Conservation (phyloP, 2,888 invertebrate species). For the Drosophila prolongata region DNA sequence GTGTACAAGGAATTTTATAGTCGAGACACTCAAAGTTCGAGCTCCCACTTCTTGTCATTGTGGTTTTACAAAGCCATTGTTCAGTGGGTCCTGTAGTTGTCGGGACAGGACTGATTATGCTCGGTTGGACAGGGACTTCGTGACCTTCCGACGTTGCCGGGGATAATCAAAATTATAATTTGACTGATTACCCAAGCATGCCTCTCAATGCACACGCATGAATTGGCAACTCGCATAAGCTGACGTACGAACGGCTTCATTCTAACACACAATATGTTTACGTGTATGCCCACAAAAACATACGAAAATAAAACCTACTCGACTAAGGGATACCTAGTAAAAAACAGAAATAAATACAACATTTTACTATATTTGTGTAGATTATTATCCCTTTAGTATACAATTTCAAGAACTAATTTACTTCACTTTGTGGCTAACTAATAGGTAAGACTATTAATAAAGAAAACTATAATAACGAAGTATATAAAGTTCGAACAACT, state of each 20-base stretch:
- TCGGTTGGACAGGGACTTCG: conserved; percentile 74
- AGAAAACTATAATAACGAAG: too few species aligned
- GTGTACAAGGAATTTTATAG: conserved; percentile 12
- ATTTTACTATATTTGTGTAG: too few species aligned
- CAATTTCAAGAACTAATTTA: neutral
- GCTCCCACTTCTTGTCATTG: conserved; percentile 20
- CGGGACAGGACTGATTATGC: conserved; percentile 42
- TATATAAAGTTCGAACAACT: neutral
- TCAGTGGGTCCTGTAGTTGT: conserved; percentile 25
- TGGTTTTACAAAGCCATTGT: conserved; percentile 27
- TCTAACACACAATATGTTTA: conserved; percentile 47
- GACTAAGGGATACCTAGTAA: neutral
- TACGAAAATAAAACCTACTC: neutral
- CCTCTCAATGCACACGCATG: conserved; percentile 57
- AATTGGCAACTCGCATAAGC: conserved; percentile 44
- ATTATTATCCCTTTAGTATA: too few species aligned
- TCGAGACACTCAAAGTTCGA: neutral
- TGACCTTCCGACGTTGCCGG: conserved; percentile 83
- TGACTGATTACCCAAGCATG: conserved; percentile 82
- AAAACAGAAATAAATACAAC: neutral
- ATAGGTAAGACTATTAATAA: neutral
- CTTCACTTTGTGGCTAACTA: too few species aligned
- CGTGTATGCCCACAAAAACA: conserved; percentile 27
- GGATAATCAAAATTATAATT: conserved; percentile 84
- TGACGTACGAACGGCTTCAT: conserved; percentile 40